Base-by-base conservation (phyloP, 1,140 invertebrate genomes). In the Eurosta solidaginis region DNA sequence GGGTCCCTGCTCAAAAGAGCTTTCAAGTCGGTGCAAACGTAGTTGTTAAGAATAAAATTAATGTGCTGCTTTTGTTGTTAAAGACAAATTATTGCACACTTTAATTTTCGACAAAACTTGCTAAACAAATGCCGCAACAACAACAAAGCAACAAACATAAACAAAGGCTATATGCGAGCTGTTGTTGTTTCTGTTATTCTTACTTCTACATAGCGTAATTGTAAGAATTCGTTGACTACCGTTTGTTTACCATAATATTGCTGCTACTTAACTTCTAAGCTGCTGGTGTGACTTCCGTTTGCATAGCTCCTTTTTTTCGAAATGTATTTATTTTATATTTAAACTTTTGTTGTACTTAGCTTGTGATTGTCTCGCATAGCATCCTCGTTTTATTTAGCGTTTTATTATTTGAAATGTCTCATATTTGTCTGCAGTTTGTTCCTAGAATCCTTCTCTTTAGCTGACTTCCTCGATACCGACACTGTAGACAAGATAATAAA, bases 41-140 rank as follows among this genome's bases (percentile, higher is more conserved):
- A 9, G 45, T n/a, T 10, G n/a, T 10, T n/a, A 47, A 47, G n/a
- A 14, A 76, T 29, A 76, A 76, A 76, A 76, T 76, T 76, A 76
- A 76, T 76, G 74, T 76, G 74, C 47, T 76, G 44, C 74, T 33
- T 22, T 40, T 52, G 44, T 50, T 76, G 47, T 52, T 59, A 50
- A 76, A 76, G 74, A 76, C 74, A 76, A 76, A 76, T 76, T 76
- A 76, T 76, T 76, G 74, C 74, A 76, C 74, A 76, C 74, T 76
- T 76, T 52, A 52, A 59, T 59, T 59, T 59, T 59, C 29, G 29
- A 59, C 73, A 47, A 74, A 74, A 47, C 40, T 44, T 14, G 10
- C 9, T 17, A n/a, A 36, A 59, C 17, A 29, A 33, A 3, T 59
- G 52, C 22, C 7, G 17, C 40, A n/a, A 45, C 3, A 63, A 27